Percentiles rank a stretch among this genome's conserved stretches.
phyloP scores from a whole-genome alignment of 2,888 invertebrate genomes.

The Penaeus monodon region DNA sequence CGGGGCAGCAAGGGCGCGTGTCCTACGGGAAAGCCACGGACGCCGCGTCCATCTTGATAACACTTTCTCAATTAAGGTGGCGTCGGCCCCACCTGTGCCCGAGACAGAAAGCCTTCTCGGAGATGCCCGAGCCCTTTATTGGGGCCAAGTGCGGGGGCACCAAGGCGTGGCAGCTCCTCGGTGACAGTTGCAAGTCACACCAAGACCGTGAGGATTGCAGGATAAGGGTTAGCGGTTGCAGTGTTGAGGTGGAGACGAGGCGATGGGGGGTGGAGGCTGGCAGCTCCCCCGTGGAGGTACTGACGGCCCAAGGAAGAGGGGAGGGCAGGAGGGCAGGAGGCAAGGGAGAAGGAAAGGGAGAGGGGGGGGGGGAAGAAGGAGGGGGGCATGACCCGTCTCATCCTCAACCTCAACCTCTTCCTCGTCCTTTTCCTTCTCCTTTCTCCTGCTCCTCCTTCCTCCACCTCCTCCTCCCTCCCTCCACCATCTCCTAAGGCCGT shows the following conservation, averaged over 20 bases:
- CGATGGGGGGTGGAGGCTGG: constrained; percentile 39
- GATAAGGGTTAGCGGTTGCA: constrained; percentile 33
- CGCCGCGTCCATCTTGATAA: constrained; percentile 56
- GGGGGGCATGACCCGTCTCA: not conserved
- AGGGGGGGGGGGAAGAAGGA: too few relatives aligned
- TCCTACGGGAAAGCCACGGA: constrained; percentile 36
- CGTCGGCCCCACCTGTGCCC: constrained; percentile 23
- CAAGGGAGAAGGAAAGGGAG: too few relatives aligned
- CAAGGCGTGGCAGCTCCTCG: not conserved
- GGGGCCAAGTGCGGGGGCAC: not conserved
- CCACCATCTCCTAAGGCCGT: not conserved
- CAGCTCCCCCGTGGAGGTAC: constrained; percentile 45
- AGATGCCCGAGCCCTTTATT: not conserved
- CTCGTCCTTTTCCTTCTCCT: not conserved
- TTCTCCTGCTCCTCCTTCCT: not conserved
- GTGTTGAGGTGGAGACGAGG: constrained; percentile 48
- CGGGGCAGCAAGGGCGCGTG: constrained; percentile 53
- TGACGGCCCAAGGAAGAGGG: constrained; percentile 31
- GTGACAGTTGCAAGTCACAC: constrained; percentile 43
- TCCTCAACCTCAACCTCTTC: not conserved
- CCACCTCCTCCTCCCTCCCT: not conserved
- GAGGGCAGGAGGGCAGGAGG: too few relatives aligned
- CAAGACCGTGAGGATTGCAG: constrained; percentile 23
- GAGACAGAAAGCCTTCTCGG: not conserved
- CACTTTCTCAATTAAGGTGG: constrained; percentile 61